Evolutionary conservation across 64 coral and sea anemone species (phyloP), one percentile per base, ranked within the genome.

Genomic region (Platygyra sinensis): DNA sequence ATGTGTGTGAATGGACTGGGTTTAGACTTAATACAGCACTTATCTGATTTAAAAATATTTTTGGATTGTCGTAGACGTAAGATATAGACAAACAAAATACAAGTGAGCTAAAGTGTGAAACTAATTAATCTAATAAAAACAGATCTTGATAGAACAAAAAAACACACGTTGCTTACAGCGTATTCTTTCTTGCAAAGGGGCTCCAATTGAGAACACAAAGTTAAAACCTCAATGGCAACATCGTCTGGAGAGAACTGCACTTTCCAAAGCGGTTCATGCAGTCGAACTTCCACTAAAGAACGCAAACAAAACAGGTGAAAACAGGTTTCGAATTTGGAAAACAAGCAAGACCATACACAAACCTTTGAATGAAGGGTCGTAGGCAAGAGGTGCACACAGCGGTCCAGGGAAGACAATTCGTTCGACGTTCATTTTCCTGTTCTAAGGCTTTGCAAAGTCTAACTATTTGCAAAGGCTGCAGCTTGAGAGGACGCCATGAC

Each of bases 181-280:
- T 99, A 99, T 38, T 95, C 91, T 24, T 89, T 93, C 84, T 91
- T 99, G 72, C 96, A 99, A 20, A 99, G 88, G n/a, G 93, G 90
- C 78, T 99, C 96, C 42, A 99, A 78, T 79, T 99, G 96, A 0
- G 96, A 99, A 46, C 96, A 99, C 62, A 95, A 90, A 18, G 94
- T 99, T 11, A 99, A 72, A 67, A 99, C 62, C 83, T 99, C 96
- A 30, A 99, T 80, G 8, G 96, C 96, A 10, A 99, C 94, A 93
- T 99, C 96, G 72, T 87, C 86, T 74, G 91, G 94, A 49, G 94
- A 93, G 51, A 99, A 96, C 52, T 93, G 93, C 10, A 95, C 94
- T 76, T 99, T 95, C 96, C 96, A 99, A 4, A 99, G 71, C 27
- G 96, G 96, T n/a, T 99, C 96, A 78, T 99, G 88, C 36, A 99